A percentile compares a stretch with the other conserved stretches of the same genome.
Evolutionary conservation across 2,113 vertebrate species (phyloP).

Genomic region (Chamaetylas fuelleborni): DNA sequence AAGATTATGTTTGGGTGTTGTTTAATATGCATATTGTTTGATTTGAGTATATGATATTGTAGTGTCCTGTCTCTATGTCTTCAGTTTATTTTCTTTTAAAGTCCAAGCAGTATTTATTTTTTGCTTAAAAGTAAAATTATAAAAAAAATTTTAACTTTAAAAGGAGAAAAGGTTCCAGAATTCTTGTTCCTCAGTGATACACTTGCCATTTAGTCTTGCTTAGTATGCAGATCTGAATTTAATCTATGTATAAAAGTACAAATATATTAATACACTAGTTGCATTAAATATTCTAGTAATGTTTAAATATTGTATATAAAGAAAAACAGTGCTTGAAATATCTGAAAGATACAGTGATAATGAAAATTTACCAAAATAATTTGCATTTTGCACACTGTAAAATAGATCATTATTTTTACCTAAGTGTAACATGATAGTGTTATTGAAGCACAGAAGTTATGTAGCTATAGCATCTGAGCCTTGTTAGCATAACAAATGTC

Average conservation of each 20-base stretch:
- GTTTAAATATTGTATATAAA: background rate
- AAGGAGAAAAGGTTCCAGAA: background rate
- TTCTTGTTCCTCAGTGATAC: background rate
- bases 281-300: background rate
- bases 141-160: background rate
- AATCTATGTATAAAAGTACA: background rate
- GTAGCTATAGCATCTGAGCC: background rate
- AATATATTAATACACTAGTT: background rate
- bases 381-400: background rate
- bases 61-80: background rate
- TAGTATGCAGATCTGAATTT: background rate
- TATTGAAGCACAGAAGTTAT: background rate
- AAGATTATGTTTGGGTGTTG: background rate
- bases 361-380: background rate
- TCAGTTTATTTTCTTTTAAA: background rate
- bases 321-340: background rate
- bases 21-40: background rate
- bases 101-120: background rate
- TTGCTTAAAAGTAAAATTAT: background rate
- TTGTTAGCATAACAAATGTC: background rate
- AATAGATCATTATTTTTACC: background rate
- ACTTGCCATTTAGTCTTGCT: background rate
- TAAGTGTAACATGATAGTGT: background rate
- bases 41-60: background rate
- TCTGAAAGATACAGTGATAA: background rate